Evolutionary conservation across 2,888 invertebrate genomes (phyloP), one percentile per base, ranked within the genome.

Genomic region (Zeuzera pyrina): DNA sequence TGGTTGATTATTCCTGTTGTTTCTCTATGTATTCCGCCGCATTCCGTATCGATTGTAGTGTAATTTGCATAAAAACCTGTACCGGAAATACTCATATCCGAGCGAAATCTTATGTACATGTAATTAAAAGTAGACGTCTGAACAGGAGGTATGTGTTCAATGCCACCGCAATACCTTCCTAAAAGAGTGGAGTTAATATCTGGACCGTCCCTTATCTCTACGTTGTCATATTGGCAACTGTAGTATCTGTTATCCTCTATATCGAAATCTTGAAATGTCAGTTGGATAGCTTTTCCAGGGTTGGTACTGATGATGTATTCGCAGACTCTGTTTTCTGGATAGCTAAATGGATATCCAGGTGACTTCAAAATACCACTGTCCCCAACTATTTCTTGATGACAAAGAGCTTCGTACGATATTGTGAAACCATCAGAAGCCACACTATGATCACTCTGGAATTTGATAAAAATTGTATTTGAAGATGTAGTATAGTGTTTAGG

Each of bases 51-150:
- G 15, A 90, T 60, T 0, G 91, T 85, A 0, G 89, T 87, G 54
- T 91, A 96, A 38, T 90, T 90, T 1, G 91, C 91, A 36, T 85
- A 84, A 58, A 95, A 95, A 2, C 95, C 95, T 27, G 83, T 77
- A 2, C 88, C 87, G 3, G 72, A 58, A 10, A 86, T 47, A 11
- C 76, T 86, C 24, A 63, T 47, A 49, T 91, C 91, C 0, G 88
- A 88, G 32, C 65, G 64, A 50, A 94, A 90, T 39, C 85, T 85
- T 7, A 97, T 47, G 59, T 86, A 88, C 59, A 97, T 69, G 49
- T 87, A 86, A 66, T 95, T 95, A 33, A 87, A 83, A 0, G 88
- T 86, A 0, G 95, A 94, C 3, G 87, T 78, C 29, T 89, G 81
- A 11, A 74, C 70, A 0, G 85, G 85, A 0, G 90, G 89, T 11